Conservation (phyloP, 2,888 invertebrate genomes). For the Agrotis clavis region DNA sequence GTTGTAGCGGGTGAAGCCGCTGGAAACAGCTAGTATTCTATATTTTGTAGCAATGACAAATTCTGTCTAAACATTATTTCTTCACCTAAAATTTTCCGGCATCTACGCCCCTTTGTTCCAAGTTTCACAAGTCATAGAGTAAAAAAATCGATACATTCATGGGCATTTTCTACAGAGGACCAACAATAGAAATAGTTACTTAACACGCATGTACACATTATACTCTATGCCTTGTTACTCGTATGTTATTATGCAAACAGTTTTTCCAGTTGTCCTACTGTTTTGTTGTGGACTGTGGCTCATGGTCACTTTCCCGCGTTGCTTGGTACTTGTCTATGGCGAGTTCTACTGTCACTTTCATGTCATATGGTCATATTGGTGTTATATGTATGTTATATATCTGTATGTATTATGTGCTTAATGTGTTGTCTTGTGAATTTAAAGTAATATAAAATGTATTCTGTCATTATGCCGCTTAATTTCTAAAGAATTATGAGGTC, state of each 20-base stretch:
- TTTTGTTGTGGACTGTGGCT: constrained; percentile 52
- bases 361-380: constrained; percentile 33
- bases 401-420: constrained; percentile 36
- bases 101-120: constrained; percentile 37
- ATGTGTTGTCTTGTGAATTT: constrained; percentile 28
- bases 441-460: constrained; percentile 2
- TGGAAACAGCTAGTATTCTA: neutral
- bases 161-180: constrained; percentile 69
- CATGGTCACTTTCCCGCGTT: constrained; percentile 53
- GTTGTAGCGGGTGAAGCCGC: too few species aligned
- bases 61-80: constrained; percentile 13
- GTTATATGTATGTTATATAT: constrained; percentile 20
- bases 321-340: constrained; percentile 24
- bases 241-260: constrained; percentile 71
- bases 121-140: constrained; percentile 47
- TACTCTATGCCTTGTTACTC: constrained; percentile 63
- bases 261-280: constrained; percentile 69
- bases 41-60: neutral
- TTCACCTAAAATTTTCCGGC: constrained; percentile 27
- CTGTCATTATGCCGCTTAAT: neutral
- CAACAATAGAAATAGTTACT: constrained; percentile 75
- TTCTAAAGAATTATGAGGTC: neutral
- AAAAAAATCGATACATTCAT: constrained; percentile 58
- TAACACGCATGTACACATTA: constrained; percentile 74
- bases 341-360: constrained; percentile 45